phyloP scores from a whole-genome alignment of 2,888 invertebrate species.

The Xanthia togata region DNA sequence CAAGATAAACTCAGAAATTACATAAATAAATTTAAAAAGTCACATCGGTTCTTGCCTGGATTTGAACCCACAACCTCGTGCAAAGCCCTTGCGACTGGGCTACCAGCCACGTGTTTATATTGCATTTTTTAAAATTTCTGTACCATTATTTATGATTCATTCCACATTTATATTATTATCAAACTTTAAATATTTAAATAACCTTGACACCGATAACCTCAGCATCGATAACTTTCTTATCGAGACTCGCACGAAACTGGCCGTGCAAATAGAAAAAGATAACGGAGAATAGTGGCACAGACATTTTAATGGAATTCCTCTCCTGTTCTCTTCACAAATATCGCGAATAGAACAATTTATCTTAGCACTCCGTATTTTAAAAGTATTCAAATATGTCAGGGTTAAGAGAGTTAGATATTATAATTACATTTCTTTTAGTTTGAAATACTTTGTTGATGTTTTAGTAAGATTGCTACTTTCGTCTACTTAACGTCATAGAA shows the following conservation, averaged over 20 bases:
- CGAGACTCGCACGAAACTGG: constrained; percentile 65
- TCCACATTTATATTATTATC: constrained; percentile 4
- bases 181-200: constrained; percentile 14
- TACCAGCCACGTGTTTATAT: not conserved
- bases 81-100: not conserved
- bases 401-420: constrained; percentile 27
- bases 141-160: too few relatives aligned
- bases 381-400: constrained; percentile 38
- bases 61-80: not conserved
- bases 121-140: not conserved
- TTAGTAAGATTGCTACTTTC: not conserved
- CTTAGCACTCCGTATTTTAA: constrained; percentile 64
- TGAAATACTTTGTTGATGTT: not conserved
- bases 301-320: constrained; percentile 81
- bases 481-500: too few relatives aligned
- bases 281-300: constrained; percentile 74
- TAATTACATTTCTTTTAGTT: constrained; percentile 25
- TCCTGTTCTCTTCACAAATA: constrained; percentile 69
- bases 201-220: constrained; percentile 59
- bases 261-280: constrained; percentile 76
- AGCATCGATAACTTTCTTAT: constrained; percentile 46
- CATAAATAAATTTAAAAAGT: not conserved
- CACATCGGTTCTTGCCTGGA: not conserved
- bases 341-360: constrained; percentile 69
- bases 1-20: not conserved